Evolutionary conservation across 2,797 vertebrate species (phyloP).

Genomic region (Alca torda): DNA sequence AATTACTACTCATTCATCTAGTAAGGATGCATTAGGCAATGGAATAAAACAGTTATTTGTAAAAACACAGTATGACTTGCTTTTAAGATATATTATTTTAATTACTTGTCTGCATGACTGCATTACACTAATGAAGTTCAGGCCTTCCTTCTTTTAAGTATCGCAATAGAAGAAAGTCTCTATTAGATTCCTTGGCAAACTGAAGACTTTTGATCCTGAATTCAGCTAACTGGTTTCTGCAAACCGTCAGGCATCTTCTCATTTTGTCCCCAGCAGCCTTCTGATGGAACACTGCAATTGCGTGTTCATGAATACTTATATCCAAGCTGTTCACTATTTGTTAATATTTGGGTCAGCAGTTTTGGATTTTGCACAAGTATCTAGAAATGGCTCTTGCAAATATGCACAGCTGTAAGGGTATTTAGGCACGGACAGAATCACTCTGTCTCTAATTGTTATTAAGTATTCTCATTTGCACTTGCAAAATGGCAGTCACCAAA

Average conservation of each 20-base stretch:
- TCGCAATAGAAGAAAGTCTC: neutral
- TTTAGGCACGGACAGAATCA: neutral
- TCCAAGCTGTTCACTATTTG: neutral
- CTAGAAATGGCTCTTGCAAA: neutral
- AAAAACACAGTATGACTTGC: neutral
- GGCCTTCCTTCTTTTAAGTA: neutral
- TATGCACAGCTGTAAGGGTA: neutral
- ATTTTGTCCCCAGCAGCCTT: neutral
- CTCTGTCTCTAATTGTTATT: neutral
- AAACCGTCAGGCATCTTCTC: neutral
- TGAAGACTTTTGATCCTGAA: constrained; percentile 29
- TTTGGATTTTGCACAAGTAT: neutral
- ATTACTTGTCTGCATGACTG: neutral
- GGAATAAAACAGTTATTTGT: neutral
- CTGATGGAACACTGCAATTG: neutral
- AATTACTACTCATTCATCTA: neutral
- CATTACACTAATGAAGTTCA: neutral
- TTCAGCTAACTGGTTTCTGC: neutral
- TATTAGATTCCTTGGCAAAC: neutral
- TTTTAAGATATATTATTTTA: neutral
- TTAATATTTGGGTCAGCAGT: neutral
- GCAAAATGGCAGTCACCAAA: neutral
- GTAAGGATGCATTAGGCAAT: neutral
- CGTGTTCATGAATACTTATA: neutral
- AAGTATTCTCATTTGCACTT: neutral